phyloP scores from a whole-genome alignment of 1,140 invertebrate genomes.

The Orchesella cincta region DNA sequence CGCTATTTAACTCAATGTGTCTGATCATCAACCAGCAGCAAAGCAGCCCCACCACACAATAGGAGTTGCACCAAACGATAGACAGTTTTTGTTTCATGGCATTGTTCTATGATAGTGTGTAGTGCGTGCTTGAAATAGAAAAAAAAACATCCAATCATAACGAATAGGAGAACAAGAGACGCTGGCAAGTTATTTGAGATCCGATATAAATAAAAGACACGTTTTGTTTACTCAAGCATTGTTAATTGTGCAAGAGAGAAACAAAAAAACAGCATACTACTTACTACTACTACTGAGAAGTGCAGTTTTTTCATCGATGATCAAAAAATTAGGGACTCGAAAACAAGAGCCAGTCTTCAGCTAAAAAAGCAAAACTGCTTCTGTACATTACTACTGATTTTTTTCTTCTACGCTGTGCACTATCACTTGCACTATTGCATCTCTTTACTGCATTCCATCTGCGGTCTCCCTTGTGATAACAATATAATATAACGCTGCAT shows the following conservation, averaged over 20 bases:
- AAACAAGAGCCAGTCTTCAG: not conserved
- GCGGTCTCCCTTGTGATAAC: not conserved
- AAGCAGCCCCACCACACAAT: no score
- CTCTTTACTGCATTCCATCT: not conserved
- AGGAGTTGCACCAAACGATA: no score
- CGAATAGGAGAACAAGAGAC: not conserved
- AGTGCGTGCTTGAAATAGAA: constrained; percentile 15
- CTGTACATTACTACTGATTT: not conserved
- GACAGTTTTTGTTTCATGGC: not conserved
- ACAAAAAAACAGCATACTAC: not conserved
- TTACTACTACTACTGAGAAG: not conserved
- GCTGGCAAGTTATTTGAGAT: not conserved
- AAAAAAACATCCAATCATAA: not conserved
- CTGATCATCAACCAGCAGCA: no score
- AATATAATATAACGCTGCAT: not conserved
- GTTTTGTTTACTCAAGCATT: constrained; percentile 17
- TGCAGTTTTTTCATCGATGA: not conserved
- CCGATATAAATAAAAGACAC: not conserved
- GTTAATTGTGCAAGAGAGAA: constrained; percentile 8
- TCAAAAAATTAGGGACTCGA: not conserved
- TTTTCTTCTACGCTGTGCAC: not conserved
- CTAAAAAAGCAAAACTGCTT: not conserved
- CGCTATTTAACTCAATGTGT: no score
- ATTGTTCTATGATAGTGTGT: not conserved
- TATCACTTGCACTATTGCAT: not conserved